Conservation (phyloP, 1,140 invertebrate genomes). For the Chrysoperla carnea region DNA sequence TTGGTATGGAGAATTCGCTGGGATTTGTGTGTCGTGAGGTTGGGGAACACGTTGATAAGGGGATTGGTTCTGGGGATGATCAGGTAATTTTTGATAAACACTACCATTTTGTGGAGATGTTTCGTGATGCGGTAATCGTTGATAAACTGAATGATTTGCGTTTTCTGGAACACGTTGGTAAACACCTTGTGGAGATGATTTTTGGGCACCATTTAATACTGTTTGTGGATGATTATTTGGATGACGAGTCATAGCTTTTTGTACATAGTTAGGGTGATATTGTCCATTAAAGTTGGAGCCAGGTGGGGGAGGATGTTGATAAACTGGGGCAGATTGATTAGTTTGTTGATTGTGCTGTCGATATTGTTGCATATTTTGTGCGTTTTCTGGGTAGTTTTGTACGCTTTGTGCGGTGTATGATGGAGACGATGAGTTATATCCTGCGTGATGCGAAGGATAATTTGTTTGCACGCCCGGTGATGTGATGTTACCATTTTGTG, state of each 20-base stretch:
- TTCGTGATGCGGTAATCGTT: conserved; percentile 6
- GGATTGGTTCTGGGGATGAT: conserved; percentile 3
- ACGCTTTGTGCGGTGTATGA: no score
- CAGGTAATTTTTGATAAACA: conserved; percentile 4
- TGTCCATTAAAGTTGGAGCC: conserved; percentile 7
- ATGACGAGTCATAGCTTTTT: neutral
- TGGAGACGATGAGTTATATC: no score
- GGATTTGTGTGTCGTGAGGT: conserved; percentile 5
- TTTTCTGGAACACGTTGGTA: neutral
- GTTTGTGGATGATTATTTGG: conserved; percentile 1
- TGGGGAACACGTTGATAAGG: conserved; percentile 13
- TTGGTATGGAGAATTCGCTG: conserved; percentile 28
- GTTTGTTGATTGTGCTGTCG: neutral
- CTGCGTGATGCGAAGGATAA: no score
- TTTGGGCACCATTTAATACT: neutral
- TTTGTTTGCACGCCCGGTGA: no score
- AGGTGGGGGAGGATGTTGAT: conserved; percentile 17
- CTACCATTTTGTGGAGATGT: conserved; percentile 13
- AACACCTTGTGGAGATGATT: conserved; percentile 8
- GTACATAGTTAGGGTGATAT: conserved; percentile 1
- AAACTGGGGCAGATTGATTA: conserved; percentile 3
- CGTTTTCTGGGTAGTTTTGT: neutral
- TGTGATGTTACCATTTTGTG: no score
- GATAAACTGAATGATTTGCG: conserved; percentile 1
- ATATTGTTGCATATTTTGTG: neutral